Evolutionary conservation across 30 jellyfish, hydroid and myxozoan species (phyloP).

Genomic region (Hydractinia symbiolongicarpus): DNA sequence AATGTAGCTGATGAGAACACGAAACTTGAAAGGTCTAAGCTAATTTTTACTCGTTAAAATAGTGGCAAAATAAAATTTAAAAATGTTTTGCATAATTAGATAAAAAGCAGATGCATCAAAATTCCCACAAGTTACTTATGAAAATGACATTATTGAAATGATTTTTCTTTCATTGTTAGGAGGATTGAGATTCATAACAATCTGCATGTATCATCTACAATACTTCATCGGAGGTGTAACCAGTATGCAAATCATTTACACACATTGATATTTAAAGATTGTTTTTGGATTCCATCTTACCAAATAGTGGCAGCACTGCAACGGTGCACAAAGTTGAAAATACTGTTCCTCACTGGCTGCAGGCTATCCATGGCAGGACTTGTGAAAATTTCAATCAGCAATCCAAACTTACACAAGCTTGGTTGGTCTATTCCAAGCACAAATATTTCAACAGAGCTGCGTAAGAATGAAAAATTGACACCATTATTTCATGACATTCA

Average conservation of each 20-base stretch:
- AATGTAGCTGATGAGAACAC: too few species aligned
- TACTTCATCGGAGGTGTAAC: constrained; percentile 30
- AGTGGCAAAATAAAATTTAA: too few species aligned
- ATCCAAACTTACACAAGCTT: constrained; percentile 41
- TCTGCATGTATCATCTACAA: constrained; percentile 45
- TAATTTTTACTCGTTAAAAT: too few species aligned
- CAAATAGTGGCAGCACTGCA: constrained; percentile 39
- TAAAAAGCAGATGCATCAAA: too few species aligned
- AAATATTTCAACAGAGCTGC: constrained; percentile 20
- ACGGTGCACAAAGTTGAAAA: constrained; percentile 56
- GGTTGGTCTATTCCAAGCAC: constrained; percentile 77
- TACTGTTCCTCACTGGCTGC: constrained; percentile 67
- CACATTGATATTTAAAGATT: constrained; percentile 45
- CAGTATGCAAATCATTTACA: constrained; percentile 36
- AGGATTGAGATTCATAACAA: constrained; percentile 23
- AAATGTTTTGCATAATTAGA: too few species aligned
- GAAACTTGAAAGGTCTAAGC: too few species aligned
- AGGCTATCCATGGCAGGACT: constrained; percentile 36
- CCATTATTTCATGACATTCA: constrained; percentile 21
- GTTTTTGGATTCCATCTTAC: constrained; percentile 80
- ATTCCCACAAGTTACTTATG: too few species aligned
- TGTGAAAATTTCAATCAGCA: constrained; percentile 35
- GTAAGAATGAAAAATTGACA: constrained; percentile 37
- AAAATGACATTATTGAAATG: background rate
- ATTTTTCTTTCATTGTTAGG: constrained; percentile 8